phyloP scores from a whole-genome alignment of 2,113 vertebrate species.

The Dipodomys merriami region DNA sequence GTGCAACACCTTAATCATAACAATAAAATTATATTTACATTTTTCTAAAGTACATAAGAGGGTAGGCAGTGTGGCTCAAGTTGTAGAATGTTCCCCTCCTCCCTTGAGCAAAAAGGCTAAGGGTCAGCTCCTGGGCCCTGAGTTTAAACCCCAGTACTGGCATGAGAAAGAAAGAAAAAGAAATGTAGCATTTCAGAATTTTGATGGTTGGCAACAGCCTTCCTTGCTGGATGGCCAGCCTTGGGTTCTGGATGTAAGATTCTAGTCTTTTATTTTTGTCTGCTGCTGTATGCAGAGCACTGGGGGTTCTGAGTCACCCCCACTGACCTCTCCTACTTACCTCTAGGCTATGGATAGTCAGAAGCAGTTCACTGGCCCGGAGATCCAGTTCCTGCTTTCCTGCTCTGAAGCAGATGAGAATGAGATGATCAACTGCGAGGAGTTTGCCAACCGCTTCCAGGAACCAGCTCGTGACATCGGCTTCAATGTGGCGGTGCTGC shows the following conservation, averaged over 20 bases:
- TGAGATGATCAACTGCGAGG: conserved; percentile 97
- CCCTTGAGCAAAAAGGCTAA: too few species aligned
- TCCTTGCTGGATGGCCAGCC: too few species aligned
- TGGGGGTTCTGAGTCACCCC: not conserved
- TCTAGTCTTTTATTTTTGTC: too few species aligned
- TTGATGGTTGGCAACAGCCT: too few species aligned
- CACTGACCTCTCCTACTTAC: not conserved
- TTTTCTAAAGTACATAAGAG: too few species aligned
- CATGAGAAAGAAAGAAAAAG: not conserved
- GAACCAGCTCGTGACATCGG: conserved; percentile 97
- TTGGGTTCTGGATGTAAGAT: too few species aligned
- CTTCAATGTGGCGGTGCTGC: conserved; percentile 96
- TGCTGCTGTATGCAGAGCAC: not conserved
- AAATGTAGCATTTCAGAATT: not conserved
- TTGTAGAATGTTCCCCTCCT: too few species aligned
- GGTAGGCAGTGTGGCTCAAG: too few species aligned
- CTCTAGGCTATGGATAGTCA: conserved; percentile 95
- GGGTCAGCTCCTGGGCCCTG: not conserved
- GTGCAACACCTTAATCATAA: too few species aligned
- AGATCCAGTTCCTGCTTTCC: conserved; percentile 98
- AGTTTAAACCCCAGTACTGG: too few species aligned
- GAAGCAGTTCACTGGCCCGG: conserved; percentile 93
- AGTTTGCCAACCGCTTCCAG: conserved; percentile 96
- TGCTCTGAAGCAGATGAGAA: conserved; percentile 98
- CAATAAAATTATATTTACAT: too few species aligned